phyloP scores from a whole-genome alignment of 2,113 vertebrate species.

The Verasper variegatus region DNA sequence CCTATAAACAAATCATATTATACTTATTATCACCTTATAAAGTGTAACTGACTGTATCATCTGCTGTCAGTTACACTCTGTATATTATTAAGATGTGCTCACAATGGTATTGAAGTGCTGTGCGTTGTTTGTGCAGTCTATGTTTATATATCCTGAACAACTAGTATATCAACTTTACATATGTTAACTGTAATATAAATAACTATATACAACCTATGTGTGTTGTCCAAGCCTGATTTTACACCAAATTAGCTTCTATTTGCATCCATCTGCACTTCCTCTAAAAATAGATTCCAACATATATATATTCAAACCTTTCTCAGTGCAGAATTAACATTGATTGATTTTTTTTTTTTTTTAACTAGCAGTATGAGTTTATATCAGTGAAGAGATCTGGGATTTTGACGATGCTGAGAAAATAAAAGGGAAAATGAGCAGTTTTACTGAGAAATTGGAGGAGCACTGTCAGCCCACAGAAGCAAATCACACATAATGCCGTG shows the following conservation, averaged over 20 bases:
- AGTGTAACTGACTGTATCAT: too few relatives aligned
- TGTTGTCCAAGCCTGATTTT: not conserved
- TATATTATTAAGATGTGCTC: not conserved
- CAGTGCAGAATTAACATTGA: not conserved
- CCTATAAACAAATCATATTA: too few relatives aligned
- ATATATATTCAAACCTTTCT: not conserved
- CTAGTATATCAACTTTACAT: too few relatives aligned
- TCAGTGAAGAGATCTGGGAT: not conserved
- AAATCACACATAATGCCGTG: constrained; percentile 16
- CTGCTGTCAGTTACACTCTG: not conserved
- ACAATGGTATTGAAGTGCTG: not conserved
- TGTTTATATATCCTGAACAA: too few relatives aligned
- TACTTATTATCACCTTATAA: too few relatives aligned
- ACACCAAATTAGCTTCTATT: not conserved
- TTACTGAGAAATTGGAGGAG: not conserved
- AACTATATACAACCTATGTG: too few relatives aligned
- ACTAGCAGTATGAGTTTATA: not conserved
- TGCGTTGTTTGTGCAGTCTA: not conserved
- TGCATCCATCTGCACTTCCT: not conserved
- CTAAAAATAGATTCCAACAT: not conserved
- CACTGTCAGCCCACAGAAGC: not conserved
- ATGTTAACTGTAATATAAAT: not conserved
- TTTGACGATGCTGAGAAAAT: not conserved
- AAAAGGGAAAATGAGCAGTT: not conserved
- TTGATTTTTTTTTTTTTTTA: not conserved